Base-by-base conservation (phyloP, 1,140 invertebrate species). In the Drosophila quadrilineata region DNA sequence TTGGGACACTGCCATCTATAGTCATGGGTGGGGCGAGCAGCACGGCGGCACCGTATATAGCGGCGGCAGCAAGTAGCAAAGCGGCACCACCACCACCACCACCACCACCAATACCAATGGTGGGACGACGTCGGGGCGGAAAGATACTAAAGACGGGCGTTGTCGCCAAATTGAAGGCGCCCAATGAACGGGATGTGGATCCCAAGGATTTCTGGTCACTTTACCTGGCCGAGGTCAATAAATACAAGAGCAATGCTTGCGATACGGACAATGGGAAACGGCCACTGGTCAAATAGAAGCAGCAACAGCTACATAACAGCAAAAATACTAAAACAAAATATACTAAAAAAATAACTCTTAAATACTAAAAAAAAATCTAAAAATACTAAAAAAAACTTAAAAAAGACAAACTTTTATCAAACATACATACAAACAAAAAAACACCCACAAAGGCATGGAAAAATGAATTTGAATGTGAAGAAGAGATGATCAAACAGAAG, bases 171-270 rank as follows among this genome's bases (percentile, higher is more conserved):
- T 92, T 93, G 19, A 94, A 95, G 88, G 92, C 92, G 17, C 91
- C 92, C 33, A 92, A 93, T 21, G 90, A 90, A 10, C 91, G 93
- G 21, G 89, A 87, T n/a, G 92, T 92, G 57, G 92, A 93, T 53
- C 94, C 94, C 0, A 95, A 95, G 88, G 96, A 98, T 90, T 95
- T 96, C 4, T 98, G 96, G 96, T 95, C 96, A 0, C 90, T 96
- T 2, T 98, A 98, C 80, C 94, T 98, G 93, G 94, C 94, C 19
- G 97, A 98, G 93, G 97, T 98, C 4, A 95, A 96, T 87, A 95
- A 95, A 80, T 98, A 98, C 79, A 94, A 96, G 86, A 95, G 97
- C 88, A 95, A 95, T 38, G 96, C 95, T 50, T 98, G 96, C 90
- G 95, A 97, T 88, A 96, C 97, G 84, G 96, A 98, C 87, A 94